phyloP scores from a whole-genome alignment of 1,140 invertebrate species.

The Phthorimaea operculella region DNA sequence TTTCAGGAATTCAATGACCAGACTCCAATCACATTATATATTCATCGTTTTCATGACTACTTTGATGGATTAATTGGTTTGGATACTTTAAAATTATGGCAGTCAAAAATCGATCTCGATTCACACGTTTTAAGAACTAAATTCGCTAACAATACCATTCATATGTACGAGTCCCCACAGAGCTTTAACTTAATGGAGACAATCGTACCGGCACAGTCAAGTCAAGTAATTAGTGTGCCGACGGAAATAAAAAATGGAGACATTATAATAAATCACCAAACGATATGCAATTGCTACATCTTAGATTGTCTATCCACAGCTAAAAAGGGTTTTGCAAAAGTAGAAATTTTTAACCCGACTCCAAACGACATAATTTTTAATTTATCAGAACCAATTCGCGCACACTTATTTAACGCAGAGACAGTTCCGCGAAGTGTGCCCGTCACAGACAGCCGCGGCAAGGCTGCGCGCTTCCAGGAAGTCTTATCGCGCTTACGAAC shows the following conservation, averaged over 20 bases:
- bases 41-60: background rate
- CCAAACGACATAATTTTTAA: background rate
- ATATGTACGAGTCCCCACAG: background rate
- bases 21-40: background rate
- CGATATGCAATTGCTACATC: background rate
- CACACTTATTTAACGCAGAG: background rate
- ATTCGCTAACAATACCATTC: background rate
- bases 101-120: background rate
- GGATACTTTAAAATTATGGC: background rate
- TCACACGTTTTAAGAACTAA: background rate
- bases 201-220: no score
- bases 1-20: background rate
- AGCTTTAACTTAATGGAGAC: no score
- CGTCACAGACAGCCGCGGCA: no score
- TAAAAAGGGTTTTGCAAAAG: background rate
- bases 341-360: background rate
- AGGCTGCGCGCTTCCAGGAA: background rate
- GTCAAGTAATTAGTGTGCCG: no score
- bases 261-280: no score
- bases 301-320: conserved; percentile 1
- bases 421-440: no score
- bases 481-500: background rate
- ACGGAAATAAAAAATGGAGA: no score
- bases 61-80: background rate
- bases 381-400: background rate